Conservation (phyloP, 2,888 invertebrate genomes). For the Perizoma flavofasciatum region DNA sequence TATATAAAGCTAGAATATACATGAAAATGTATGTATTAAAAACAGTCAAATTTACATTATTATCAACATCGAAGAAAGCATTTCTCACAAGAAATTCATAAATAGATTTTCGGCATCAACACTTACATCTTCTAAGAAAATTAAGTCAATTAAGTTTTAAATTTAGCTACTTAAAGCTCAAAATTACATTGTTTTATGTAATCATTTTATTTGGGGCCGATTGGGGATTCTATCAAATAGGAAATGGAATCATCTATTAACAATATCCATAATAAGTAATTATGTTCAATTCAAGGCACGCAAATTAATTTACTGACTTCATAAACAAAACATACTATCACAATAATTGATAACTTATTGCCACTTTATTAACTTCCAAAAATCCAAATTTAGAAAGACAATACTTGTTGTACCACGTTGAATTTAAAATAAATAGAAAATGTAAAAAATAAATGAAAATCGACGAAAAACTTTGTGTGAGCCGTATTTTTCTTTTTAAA, state of each 20-base stretch:
- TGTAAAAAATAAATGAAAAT: no score
- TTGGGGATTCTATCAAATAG: slow-evolving; percentile 18
- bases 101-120: slow-evolving; percentile 20
- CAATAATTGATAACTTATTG: slow-evolving; percentile 24
- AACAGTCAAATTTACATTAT: slow-evolving; percentile 27
- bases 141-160: slow-evolving; percentile 24
- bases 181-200: slow-evolving; percentile 37
- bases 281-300: slow-evolving; percentile 25
- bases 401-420: no score
- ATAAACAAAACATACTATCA: slow-evolving; percentile 19
- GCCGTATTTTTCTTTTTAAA: no score
- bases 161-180: slow-evolving; percentile 41
- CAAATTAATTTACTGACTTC: slow-evolving; percentile 27
- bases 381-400: background rate
- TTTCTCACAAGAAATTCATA: slow-evolving; percentile 17
- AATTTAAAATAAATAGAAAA: no score
- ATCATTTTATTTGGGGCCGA: slow-evolving; percentile 29
- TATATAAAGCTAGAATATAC: slow-evolving; percentile 30
- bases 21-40: slow-evolving; percentile 23
- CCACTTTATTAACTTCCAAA: slow-evolving; percentile 16
- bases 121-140: slow-evolving; percentile 31
- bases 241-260: slow-evolving; percentile 17
- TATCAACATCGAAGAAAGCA: slow-evolving; percentile 29
- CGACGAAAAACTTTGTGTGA: no score
- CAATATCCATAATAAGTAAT: background rate